These are phyloP conservation scores for Ctenopoma multispine DNA, from an alignment of 2,797 vertebrate species.

Conservation along the genomic window DNA sequence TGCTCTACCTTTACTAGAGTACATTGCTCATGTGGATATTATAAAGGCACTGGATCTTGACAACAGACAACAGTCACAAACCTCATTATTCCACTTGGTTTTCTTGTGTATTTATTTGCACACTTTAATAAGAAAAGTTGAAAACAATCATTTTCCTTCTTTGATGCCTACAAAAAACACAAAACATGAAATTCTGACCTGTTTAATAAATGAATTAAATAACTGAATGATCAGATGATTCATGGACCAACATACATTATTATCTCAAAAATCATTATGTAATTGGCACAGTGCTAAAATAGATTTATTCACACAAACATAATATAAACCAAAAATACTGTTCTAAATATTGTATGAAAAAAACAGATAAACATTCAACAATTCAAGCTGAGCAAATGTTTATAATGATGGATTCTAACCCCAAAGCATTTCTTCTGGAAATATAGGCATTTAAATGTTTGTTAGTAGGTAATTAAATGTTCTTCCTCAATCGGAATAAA, in stretches of 20 bases:
- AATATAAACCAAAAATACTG: slow-evolving; percentile 16
- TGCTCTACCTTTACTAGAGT: not conserved
- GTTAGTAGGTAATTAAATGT: not conserved
- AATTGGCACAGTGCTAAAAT: not conserved
- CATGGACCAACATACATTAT: slow-evolving; percentile 29
- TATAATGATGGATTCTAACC: not conserved
- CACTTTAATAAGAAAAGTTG: too few relatives aligned
- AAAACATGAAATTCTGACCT: too few relatives aligned
- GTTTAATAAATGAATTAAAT: too few relatives aligned
- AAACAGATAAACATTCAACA: not conserved
- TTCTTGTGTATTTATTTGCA: too few relatives aligned
- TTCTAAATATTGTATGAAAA: slow-evolving; percentile 1
- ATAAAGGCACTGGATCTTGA: not conserved
- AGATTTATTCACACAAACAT: slow-evolving; percentile 18
- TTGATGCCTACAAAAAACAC: too few relatives aligned
- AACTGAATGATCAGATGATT: too few relatives aligned
- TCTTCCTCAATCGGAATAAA: not conserved
- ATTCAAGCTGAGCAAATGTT: not conserved
- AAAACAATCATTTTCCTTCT: too few relatives aligned
- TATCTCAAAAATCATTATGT: slow-evolving; percentile 1
- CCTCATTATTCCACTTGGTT: too few relatives aligned
- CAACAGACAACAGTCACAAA: slow-evolving; percentile 5
- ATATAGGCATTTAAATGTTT: too few relatives aligned
- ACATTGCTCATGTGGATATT: not conserved
- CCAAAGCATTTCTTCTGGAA: too few relatives aligned